Conservation (phyloP, 1,140 invertebrate species). For the Solenopsis fugax region DNA sequence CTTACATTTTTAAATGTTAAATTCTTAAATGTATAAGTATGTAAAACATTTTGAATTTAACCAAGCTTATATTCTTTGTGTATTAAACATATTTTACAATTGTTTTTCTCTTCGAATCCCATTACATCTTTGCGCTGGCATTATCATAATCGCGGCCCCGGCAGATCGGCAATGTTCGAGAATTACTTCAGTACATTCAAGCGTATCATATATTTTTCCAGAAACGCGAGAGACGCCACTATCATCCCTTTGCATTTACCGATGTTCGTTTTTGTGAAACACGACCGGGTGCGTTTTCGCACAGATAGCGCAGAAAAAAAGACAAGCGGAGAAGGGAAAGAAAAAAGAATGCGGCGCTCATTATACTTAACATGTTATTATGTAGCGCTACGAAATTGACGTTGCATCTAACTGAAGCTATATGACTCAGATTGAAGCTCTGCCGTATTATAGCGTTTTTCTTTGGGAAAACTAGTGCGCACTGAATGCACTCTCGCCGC, state of each 20-base stretch:
- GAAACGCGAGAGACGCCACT: background rate
- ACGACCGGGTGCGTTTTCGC: constrained; percentile 26
- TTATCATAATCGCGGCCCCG: background rate
- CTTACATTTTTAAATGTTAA: background rate
- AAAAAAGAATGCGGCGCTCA: constrained; percentile 33
- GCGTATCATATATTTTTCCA: background rate
- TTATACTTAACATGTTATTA: constrained; percentile 24
- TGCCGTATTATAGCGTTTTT: too few relatives aligned
- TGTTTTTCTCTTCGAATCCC: background rate
- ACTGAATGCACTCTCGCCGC: too few relatives aligned
- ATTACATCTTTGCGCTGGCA: background rate
- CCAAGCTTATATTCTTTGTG: background rate
- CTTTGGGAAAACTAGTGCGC: too few relatives aligned
- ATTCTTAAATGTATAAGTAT: too few relatives aligned
- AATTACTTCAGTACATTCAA: constrained; percentile 21
- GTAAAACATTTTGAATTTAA: background rate
- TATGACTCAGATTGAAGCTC: background rate
- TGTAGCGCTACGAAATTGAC: background rate
- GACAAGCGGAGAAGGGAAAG: background rate
- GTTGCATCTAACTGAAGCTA: background rate
- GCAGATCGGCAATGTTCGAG: background rate
- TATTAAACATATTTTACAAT: background rate
- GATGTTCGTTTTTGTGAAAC: constrained; percentile 39
- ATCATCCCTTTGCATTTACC: background rate
- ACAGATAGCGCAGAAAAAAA: constrained; percentile 10